Base-by-base conservation (phyloP, 2,113 vertebrate genomes). In the Mormyrus lacerda region DNA sequence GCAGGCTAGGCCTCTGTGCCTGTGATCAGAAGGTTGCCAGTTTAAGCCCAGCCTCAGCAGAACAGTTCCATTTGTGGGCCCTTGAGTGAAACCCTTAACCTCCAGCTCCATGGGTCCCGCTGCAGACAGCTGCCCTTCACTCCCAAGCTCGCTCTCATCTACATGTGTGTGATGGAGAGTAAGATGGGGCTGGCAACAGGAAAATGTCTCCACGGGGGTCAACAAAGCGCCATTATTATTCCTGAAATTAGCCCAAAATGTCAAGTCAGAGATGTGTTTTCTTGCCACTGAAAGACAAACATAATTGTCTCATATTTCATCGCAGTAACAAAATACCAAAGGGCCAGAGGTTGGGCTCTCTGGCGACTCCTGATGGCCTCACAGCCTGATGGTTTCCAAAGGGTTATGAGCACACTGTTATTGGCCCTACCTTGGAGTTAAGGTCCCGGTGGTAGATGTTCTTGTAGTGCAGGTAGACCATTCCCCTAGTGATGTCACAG, bases 371-470 rank as follows among this genome's bases (percentile, higher is more conserved):
- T n/a, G 31, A 35, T 61, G 58, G n/a, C 58, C 42, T 45, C 39
- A 35, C 10, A 35, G 65, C 65, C 3, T 76, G 31, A 65, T 65
- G 76, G 19, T 21, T 1, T 44, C 35, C 61, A 39, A 15, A 84
- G 19, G 19, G 39, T 45, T 47, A 19, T 45, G 42, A 84, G 79
- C 79, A 47, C 39, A 24, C 39, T 11, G 15, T 35, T 31, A 53
- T 15, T 8, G 85, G 85, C 58, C 88, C 0, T 92, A 97, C 97
- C 95, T 97, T 98, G 50, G 97, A 97, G 93, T 97, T 98, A 89
- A 97, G 96, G 93, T 97, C 97, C 89, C 97, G 94, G 93, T 98
- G 97, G 92, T 97, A 97, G 93, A 98, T 97, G 93, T 97, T 97
- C 92, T 97, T 97, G 91, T 96, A 97, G 91, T 97, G 97, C 84